Base-by-base conservation (phyloP, 2,888 invertebrate genomes). In the Tiphia femorata region DNA sequence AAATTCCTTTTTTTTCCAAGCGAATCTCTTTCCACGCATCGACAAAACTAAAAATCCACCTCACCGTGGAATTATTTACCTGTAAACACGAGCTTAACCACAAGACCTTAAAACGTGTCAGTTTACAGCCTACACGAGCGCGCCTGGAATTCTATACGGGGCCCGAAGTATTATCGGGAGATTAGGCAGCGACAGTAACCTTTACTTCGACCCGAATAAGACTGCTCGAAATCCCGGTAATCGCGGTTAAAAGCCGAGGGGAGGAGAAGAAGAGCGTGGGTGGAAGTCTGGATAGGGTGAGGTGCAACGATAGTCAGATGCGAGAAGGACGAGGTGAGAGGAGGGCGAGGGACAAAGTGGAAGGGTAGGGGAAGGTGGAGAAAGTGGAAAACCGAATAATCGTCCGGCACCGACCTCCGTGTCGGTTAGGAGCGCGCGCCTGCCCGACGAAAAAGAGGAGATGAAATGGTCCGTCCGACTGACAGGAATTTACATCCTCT, bases 401-500 rank as follows among this genome's bases (percentile, higher is more conserved):
- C 76, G 76, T 76, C 70, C 70, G 58, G 64, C 68, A 69, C 66
- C 68, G 69, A 70, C 73, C 70, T 64, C 71, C 68, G 64, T 66
- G 70, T 63, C 67, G 73, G 73, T 75, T 74, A 74, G 74, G 65
- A 72, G 68, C n/a, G n/a, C n/a, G n/a, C n/a, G n/a, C n/a, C n/a
- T n/a, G n/a, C n/a, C 63, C 55, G 74, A 62, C 72, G 72, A 72
- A 75, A 74, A 68, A 75, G 69, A 73, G 69, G 71, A 67, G 68
- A 67, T 75, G 79, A 80, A 80, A 81, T 78, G 78, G 78, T 80
- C 78, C 77, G 72, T 76, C 76, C 74, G 75, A 79, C 78, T 77
- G 79, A 77, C 79, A 80, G 80, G 78, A 81, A 81, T 81, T 81
- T 79, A 80, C 79, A 79, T 79, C 76, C 79, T 79, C 74, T 75